Base-by-base conservation (phyloP, 2,113 vertebrate genomes). In the Aldabrachelys gigantea region DNA sequence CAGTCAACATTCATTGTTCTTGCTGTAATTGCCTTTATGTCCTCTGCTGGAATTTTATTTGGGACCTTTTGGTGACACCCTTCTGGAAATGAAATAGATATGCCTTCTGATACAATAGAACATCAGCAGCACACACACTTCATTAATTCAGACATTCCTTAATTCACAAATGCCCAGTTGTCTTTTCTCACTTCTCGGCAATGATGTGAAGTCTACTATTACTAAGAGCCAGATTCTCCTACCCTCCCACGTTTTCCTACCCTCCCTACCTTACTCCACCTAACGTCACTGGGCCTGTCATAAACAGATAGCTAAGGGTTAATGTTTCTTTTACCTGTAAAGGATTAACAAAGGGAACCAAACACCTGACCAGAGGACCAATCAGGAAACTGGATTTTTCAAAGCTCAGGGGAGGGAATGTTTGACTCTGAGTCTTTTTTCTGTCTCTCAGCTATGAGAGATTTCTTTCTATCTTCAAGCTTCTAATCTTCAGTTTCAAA, bases 1-100 rank as follows among this genome's bases (percentile, higher is more conserved):
- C 89, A 90, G 96, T 89, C 90, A 95, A 97, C 97, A 97, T 94
- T 86, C 87, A 93, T 84, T 96, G 85, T 93, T 79, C 49, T 31
- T 91, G 84, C 91, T 95, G 80, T 84, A 89, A 96, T 94, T 72
- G 78, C 90, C 90, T 96, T 88, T 94, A 82, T 94, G 87, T 95
- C 96, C 89, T 93, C 94, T 91, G 89, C 47, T 95, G 89, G 96
- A 96, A 94, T 90, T 89, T 87, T 91, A 95, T 95, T 92, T 93
- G 49, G 88, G 81, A 94, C 92, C 79, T 47, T 93, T 85, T 81
- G 86, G 79, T 47, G 90, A 92, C 78, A 50, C 80, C 90, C 47
- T 8, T 81, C 87, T 94, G 31, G 53, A 88, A 94, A 95, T 94
- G 87, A 91, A 93, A 94, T 5, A 91, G 69, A 57, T 91, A 10